Conservation (phyloP, 2,797 vertebrate genomes). For the Mycteria americana region DNA sequence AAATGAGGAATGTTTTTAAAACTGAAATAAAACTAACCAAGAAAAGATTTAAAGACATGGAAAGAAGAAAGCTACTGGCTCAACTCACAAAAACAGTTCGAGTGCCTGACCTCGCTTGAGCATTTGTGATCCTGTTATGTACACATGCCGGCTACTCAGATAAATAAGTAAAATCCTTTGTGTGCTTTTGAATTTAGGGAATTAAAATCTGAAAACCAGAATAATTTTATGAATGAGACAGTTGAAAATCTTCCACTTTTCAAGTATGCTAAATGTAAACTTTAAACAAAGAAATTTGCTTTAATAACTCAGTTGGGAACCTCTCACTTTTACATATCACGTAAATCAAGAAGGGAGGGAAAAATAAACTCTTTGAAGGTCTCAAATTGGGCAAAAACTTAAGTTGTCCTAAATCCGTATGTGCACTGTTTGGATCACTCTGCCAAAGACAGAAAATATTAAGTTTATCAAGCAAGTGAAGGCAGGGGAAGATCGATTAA, state of each 20-base stretch:
- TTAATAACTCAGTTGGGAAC: not conserved
- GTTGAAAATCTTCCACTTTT: not conserved
- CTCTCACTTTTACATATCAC: not conserved
- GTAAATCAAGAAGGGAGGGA: too few relatives aligned
- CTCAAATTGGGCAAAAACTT: not conserved
- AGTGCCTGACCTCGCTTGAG: not conserved
- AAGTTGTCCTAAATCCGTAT: not conserved
- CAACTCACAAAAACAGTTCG: not conserved
- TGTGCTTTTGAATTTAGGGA: conserved; percentile 2
- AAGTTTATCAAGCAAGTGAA: not conserved
- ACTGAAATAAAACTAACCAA: not conserved
- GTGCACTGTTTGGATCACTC: not conserved
- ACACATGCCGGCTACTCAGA: not conserved
- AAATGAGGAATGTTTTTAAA: not conserved
- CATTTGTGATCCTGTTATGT: not conserved
- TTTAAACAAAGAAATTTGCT: not conserved
- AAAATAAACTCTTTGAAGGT: not conserved
- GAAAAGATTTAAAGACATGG: not conserved
- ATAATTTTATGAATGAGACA: not conserved
- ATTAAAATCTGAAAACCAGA: not conserved
- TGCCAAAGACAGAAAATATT: not conserved
- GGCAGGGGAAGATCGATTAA: not conserved
- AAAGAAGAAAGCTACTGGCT: not conserved
- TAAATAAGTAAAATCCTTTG: conserved; percentile 21
- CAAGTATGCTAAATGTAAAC: not conserved